Percentiles rank a stretch among this genome's conserved stretches.
Evolutionary conservation across 2,113 vertebrate species (phyloP).

Genomic region (Hiodon tergisus): DNA sequence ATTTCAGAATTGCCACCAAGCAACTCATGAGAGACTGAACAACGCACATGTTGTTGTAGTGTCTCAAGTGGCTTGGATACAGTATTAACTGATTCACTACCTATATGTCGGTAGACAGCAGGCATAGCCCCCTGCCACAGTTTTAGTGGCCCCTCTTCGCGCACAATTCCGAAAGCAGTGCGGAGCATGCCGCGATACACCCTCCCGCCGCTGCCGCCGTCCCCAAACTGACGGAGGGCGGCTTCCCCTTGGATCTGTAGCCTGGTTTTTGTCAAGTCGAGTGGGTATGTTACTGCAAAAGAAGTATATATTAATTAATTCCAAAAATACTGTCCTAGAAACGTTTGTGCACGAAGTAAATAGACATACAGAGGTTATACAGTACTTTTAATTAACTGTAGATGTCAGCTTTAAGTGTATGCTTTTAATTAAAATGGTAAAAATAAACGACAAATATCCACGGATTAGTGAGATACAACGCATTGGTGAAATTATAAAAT

Average conservation of each 20-base stretch:
- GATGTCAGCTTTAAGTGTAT: too few species aligned
- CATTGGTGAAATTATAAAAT: not conserved
- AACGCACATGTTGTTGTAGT: too few species aligned
- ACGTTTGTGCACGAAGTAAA: too few species aligned
- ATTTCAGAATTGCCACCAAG: not conserved
- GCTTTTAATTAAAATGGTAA: too few species aligned
- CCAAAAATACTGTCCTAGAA: too few species aligned
- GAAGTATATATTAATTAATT: not conserved
- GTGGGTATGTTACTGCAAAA: conserved; percentile 71
- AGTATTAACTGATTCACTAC: conserved; percentile 39
- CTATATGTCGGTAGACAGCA: conserved; percentile 77
- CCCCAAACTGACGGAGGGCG: conserved; percentile 36
- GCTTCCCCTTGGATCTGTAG: conserved; percentile 80
- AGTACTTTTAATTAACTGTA: too few species aligned
- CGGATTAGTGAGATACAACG: not conserved
- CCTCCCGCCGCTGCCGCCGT: not conserved
- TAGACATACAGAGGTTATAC: too few species aligned
- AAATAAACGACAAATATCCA: too few species aligned
- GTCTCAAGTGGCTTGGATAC: not conserved
- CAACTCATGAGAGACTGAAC: not conserved
- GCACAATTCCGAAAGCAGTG: conserved; percentile 64
- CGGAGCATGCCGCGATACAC: conserved; percentile 68
- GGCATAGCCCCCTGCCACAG: conserved; percentile 79
- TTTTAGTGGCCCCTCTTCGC: conserved; percentile 69
- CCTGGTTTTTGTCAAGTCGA: conserved; percentile 79